phyloP scores from a whole-genome alignment of 1,140 invertebrate species.

The Drosophila azteca region DNA sequence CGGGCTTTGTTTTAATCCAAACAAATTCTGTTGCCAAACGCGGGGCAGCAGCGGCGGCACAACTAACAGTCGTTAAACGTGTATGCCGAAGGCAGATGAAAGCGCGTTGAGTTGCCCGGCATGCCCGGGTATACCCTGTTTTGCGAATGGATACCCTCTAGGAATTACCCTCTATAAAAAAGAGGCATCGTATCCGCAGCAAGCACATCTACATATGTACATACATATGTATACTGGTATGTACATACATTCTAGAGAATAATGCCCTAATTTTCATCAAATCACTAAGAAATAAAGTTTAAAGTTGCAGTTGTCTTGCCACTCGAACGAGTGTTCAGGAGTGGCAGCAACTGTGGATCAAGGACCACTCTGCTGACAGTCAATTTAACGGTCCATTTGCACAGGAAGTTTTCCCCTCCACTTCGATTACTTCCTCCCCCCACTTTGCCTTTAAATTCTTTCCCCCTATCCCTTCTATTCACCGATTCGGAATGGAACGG shows the following conservation, averaged over 20 bases:
- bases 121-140: background rate
- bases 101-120: background rate
- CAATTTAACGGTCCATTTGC: slow-evolving; percentile 78
- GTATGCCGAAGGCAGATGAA: slow-evolving; percentile 9
- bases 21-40: slow-evolving; percentile 55
- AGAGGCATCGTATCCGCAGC: no score
- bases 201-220: no score
- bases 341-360: slow-evolving; percentile 34
- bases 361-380: slow-evolving; percentile 37
- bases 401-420: slow-evolving; percentile 35
- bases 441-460: slow-evolving; percentile 6
- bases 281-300: background rate
- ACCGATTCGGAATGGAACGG: slow-evolving; percentile 32
- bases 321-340: slow-evolving; percentile 26
- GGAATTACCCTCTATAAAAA: background rate
- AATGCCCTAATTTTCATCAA: no score
- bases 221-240: no score
- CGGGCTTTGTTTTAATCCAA: slow-evolving; percentile 15
- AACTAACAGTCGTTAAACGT: slow-evolving; percentile 53
- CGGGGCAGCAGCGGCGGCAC: slow-evolving; percentile 15
- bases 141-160: background rate
- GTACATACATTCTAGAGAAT: no score
- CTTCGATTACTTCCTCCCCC: slow-evolving; percentile 17
- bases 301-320: slow-evolving; percentile 18
- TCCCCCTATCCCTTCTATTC: no score